A percentile compares a stretch with the other conserved stretches of the same genome.
Conservation (phyloP, 2,888 invertebrate genomes). For the Aleiodes alternator region DNA sequence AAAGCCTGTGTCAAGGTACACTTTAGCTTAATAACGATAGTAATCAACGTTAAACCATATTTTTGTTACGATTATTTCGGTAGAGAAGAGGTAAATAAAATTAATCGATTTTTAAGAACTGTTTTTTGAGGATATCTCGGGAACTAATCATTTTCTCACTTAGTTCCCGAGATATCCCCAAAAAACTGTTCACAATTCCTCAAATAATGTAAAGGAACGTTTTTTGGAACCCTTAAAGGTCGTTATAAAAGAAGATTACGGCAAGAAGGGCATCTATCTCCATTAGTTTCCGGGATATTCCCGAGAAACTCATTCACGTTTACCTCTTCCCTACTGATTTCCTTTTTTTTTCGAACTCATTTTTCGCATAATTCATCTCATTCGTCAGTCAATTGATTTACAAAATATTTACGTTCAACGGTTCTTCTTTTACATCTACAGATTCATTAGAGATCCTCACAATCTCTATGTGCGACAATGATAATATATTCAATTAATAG, state of each 20-base stretch:
- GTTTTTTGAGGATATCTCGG: too few relatives aligned
- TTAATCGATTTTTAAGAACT: background rate
- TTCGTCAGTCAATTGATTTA: constrained; percentile 34
- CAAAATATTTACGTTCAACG: constrained; percentile 41
- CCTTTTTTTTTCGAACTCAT: constrained; percentile 15
- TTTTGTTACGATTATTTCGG: constrained; percentile 18
- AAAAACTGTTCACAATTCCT: too few relatives aligned
- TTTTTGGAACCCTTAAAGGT: too few relatives aligned
- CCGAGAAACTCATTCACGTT: too few relatives aligned
- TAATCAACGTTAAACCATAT: constrained; percentile 60
- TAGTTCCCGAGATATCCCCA: too few relatives aligned
- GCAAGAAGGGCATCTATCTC: too few relatives aligned
- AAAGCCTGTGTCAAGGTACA: constrained; percentile 43
- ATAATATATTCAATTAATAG: constrained; percentile 8
- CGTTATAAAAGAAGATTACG: too few relatives aligned
- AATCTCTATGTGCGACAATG: background rate
- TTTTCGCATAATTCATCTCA: constrained; percentile 28
- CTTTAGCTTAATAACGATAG: constrained; percentile 48
- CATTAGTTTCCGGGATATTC: too few relatives aligned
- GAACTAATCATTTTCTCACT: too few relatives aligned
- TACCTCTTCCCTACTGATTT: background rate
- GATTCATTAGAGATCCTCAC: background rate
- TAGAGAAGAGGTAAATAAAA: background rate
- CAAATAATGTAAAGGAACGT: too few relatives aligned
- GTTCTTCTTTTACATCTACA: constrained; percentile 15